Evolutionary conservation across 2,113 vertebrate genomes (phyloP).

Genomic region (Accipiter cooperii): DNA sequence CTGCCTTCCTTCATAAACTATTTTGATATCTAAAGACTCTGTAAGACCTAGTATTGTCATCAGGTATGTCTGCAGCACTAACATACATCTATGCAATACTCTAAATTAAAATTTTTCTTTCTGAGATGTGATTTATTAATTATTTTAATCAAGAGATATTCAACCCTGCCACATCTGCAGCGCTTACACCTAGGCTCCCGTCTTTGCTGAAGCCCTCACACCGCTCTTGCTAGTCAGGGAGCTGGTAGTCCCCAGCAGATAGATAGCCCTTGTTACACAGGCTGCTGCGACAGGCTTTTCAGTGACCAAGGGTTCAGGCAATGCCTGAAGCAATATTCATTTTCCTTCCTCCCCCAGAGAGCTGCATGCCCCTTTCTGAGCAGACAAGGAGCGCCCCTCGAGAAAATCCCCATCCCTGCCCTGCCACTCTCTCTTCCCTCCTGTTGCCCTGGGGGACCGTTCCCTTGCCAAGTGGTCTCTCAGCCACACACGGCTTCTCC

Average conservation of each 20-base stretch:
- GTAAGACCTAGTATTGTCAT: background rate
- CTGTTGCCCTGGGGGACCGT: fast-evolving
- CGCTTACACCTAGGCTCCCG: background rate
- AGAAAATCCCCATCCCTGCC: background rate
- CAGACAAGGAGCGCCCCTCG: background rate
- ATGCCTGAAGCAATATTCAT: background rate
- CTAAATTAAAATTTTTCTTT: background rate
- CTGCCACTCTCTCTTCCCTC: background rate
- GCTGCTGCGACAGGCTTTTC: background rate
- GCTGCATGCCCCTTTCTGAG: background rate
- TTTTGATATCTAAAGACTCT: background rate
- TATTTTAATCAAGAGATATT: background rate
- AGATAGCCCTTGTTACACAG: fast-evolving
- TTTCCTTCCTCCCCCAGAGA: background rate
- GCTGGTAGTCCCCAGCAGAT: background rate
- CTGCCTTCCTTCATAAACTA: background rate
- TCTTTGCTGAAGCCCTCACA: background rate
- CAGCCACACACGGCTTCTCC: background rate
- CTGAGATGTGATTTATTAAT: background rate
- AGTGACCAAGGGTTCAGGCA: background rate
- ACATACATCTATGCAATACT: background rate
- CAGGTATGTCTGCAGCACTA: background rate
- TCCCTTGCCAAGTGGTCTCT: background rate
- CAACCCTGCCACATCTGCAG: background rate
- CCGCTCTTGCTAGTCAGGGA: background rate